A percentile compares a stretch with the other conserved stretches of the same genome.
Conservation (phyloP, 1,140 invertebrate genomes). For the Drosophila nigromelanica region DNA sequence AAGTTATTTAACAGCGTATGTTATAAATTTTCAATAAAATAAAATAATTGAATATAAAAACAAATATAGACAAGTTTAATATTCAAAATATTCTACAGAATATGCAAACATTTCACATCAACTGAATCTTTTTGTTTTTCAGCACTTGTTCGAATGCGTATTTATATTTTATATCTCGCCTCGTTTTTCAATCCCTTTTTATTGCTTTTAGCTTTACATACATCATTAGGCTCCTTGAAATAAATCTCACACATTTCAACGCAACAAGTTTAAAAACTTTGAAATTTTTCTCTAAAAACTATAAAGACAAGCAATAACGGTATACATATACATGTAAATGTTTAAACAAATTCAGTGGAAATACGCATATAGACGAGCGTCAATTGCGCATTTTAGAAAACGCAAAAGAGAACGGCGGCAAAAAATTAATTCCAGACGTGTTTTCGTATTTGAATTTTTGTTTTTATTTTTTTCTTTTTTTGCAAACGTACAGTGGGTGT, state of each 20-base stretch:
- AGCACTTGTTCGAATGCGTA: neutral
- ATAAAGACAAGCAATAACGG: slow-evolving; percentile 42
- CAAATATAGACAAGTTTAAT: too few relatives aligned
- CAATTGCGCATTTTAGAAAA: slow-evolving; percentile 70
- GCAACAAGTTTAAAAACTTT: slow-evolving; percentile 20
- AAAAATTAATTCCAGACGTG: slow-evolving; percentile 62
- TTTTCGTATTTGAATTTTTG: slow-evolving; percentile 35
- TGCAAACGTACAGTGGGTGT: too few relatives aligned
- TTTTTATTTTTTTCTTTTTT: slow-evolving; percentile 15
- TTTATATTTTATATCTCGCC: too few relatives aligned
- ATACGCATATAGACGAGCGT: slow-evolving; percentile 30
- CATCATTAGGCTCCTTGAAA: neutral
- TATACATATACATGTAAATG: slow-evolving; percentile 4
- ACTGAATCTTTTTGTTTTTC: neutral
- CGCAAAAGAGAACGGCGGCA: slow-evolving; percentile 30
- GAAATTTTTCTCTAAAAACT: slow-evolving; percentile 45
- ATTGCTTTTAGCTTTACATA: neutral
- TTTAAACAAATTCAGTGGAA: slow-evolving; percentile 37
- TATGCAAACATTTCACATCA: neutral
- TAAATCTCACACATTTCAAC: slow-evolving; percentile 11
- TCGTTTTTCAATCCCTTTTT: too few relatives aligned
- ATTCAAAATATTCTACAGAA: too few relatives aligned
- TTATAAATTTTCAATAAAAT: too few relatives aligned
- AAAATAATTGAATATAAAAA: too few relatives aligned
- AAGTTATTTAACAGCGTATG: slow-evolving; percentile 1